Conservation (phyloP, 1,140 invertebrate genomes). For the Caenorhabditis brenneri region DNA sequence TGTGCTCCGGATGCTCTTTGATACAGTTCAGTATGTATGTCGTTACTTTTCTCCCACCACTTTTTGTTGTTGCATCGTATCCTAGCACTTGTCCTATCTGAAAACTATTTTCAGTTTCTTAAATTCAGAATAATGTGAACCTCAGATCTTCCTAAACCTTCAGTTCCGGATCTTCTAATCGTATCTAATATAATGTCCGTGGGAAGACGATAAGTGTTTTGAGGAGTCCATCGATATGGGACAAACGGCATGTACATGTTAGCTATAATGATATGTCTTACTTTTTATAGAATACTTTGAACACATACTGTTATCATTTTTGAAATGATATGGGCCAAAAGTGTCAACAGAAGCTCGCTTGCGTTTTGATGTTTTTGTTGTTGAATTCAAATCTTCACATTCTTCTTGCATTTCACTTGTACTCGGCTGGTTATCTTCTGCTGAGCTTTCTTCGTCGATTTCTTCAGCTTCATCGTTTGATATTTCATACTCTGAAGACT, state of each 20-base stretch:
- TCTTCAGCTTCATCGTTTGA: background rate
- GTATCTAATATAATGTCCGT: constrained; percentile 3
- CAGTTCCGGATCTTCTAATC: background rate
- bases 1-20: constrained; percentile 60
- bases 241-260: background rate
- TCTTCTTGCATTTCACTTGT: background rate
- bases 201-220: background rate
- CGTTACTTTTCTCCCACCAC: constrained; percentile 64
- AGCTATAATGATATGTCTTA: background rate
- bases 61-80: constrained; percentile 35
- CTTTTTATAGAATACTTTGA: background rate
- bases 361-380: background rate
- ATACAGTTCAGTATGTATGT: constrained; percentile 54
- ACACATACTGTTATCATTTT: background rate
- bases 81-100: background rate
- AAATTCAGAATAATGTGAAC: background rate
- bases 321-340: background rate
- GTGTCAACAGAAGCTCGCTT: background rate
- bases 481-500: background rate
- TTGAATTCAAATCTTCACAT: background rate
- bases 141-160: constrained; percentile 47
- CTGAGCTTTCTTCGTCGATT: background rate
- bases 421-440: background rate
- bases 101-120: background rate
- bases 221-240: background rate